Evolutionary conservation across 2,888 invertebrate species (phyloP).

Genomic region (Nysson spinosus): DNA sequence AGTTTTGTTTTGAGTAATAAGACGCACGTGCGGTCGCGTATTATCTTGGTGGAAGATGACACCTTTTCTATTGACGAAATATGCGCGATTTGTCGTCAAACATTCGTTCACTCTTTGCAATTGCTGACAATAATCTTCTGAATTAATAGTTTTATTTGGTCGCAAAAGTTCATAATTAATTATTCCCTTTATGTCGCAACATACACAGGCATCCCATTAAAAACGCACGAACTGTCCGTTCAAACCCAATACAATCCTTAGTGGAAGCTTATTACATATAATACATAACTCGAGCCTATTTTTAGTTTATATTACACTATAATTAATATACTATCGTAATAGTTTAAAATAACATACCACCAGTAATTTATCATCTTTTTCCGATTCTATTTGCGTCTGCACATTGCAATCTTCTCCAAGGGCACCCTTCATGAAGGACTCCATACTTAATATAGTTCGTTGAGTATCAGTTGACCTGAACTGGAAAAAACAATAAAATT

Average conservation of each 20-base stretch:
- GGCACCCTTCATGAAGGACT: slow-evolving; percentile 82
- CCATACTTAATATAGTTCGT: slow-evolving; percentile 81
- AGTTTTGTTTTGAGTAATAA: too few relatives aligned
- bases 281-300: too few relatives aligned
- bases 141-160: neutral
- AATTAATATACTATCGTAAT: too few relatives aligned
- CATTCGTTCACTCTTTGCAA: too few relatives aligned
- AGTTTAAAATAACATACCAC: too few relatives aligned
- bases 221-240: too few relatives aligned
- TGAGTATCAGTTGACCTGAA: slow-evolving; percentile 82
- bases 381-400: slow-evolving; percentile 69
- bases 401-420: slow-evolving; percentile 78
- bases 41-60: neutral
- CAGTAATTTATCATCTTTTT: slow-evolving; percentile 76
- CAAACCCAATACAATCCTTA: too few relatives aligned
- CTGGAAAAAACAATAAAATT: slow-evolving; percentile 70
- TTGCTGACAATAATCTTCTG: neutral
- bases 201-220: too few relatives aligned
- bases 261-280: too few relatives aligned
- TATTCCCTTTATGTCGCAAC: too few relatives aligned
- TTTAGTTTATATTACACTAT: too few relatives aligned
- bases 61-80: neutral
- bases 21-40: neutral
- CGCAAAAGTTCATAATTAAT: neutral
- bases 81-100: neutral